phyloP scores from a whole-genome alignment of 2,113 vertebrate species.

The Thunnus maccoyii region DNA sequence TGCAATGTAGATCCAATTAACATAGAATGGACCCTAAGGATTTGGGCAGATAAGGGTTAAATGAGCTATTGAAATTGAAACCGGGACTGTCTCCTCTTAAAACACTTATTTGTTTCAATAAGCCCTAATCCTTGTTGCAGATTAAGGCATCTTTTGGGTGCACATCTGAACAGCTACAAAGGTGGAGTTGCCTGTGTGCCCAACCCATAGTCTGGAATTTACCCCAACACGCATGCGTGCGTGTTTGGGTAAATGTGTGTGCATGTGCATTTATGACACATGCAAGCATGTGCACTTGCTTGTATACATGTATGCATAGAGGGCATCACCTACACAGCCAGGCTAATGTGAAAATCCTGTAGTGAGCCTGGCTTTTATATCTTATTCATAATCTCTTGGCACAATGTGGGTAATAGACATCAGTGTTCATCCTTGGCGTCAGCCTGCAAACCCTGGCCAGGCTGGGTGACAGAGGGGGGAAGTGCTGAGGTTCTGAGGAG shows the following conservation, averaged over 20 bases:
- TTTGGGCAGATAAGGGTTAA: conserved; percentile 90
- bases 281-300: conserved; percentile 26
- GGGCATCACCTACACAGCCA: conserved; percentile 54
- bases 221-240: background rate
- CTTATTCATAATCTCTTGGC: conserved; percentile 93
- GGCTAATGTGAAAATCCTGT: conserved; percentile 92
- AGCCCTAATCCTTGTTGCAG: conserved; percentile 77
- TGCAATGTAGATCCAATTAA: conserved; percentile 88
- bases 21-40: conserved; percentile 88
- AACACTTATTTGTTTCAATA: conserved; percentile 86
- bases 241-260: conserved; percentile 31
- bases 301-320: conserved; percentile 59
- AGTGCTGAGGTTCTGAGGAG: conserved; percentile 82
- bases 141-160: conserved; percentile 72
- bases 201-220: too few species aligned
- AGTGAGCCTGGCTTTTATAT: conserved; percentile 89
- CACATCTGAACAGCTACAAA: conserved; percentile 69
- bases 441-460: conserved; percentile 84
- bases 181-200: conserved; percentile 59
- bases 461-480: conserved; percentile 60
- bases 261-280: background rate
- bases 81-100: conserved; percentile 81
- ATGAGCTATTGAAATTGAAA: conserved; percentile 86
- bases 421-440: conserved; percentile 87
- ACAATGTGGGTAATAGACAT: conserved; percentile 87